Evolutionary conservation across 2,113 vertebrate species (phyloP).

Genomic region (Gymnogyps californianus): DNA sequence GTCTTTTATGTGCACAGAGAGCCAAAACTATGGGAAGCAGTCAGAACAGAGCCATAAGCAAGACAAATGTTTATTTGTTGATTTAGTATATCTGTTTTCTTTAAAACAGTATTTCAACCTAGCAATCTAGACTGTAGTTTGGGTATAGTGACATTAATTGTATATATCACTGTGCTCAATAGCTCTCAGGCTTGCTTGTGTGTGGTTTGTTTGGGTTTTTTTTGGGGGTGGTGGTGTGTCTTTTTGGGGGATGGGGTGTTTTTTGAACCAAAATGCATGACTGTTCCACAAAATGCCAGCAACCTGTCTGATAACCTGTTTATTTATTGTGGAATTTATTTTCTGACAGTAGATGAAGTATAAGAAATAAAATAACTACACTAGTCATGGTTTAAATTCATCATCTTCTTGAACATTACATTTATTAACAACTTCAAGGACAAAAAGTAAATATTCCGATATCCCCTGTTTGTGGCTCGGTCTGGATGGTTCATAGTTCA

Average conservation of each 20-base stretch:
- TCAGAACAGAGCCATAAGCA: not conserved
- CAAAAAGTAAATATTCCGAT: not conserved
- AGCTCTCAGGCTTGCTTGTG: not conserved
- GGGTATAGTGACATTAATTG: not conserved
- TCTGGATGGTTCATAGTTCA: not conserved
- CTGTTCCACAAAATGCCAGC: not conserved
- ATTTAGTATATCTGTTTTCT: not conserved
- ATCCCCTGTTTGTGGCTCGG: not conserved
- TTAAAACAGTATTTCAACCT: not conserved
- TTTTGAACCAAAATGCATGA: not conserved
- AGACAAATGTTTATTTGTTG: not conserved
- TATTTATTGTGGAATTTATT: not conserved
- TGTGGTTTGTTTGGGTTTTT: not conserved
- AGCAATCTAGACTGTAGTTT: not conserved
- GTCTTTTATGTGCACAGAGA: not conserved
- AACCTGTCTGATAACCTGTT: not conserved
- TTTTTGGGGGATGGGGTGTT: accelerated
- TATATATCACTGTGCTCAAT: not conserved
- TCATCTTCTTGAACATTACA: not conserved
- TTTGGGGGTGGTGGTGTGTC: too few species aligned
- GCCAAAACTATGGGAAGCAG: not conserved
- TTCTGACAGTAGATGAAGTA: not conserved
- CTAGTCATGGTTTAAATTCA: not conserved
- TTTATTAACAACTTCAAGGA: not conserved
- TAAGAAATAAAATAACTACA: not conserved